Conservation (phyloP, 2,888 invertebrate species). For the Aplocera efformata region DNA sequence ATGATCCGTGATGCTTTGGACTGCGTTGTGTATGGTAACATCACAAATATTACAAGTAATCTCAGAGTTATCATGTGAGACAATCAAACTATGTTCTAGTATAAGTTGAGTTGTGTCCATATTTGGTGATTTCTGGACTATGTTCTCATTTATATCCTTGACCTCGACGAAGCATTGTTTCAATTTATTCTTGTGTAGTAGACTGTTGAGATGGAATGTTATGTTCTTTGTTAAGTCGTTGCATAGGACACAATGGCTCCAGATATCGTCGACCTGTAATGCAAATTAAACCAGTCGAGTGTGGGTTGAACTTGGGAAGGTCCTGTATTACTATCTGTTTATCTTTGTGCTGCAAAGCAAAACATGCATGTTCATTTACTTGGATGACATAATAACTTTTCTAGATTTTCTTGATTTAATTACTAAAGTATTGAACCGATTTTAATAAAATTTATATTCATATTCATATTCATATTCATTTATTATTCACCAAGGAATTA, state of each 20-base stretch:
- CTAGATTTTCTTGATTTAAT: no score
- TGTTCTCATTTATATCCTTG: constrained; percentile 6
- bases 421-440: no score
- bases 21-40: constrained; percentile 6
- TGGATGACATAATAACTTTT: no score
- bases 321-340: no score
- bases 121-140: background rate
- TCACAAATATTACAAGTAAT: constrained; percentile 16
- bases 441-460: no score
- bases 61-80: constrained; percentile 6
- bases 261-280: constrained; percentile 27
- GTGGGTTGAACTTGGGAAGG: background rate
- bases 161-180: constrained; percentile 10
- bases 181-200: constrained; percentile 14
- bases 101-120: constrained; percentile 3
- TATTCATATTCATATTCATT: no score
- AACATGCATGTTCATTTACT: no score
- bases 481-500: no score
- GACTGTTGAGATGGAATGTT: constrained; percentile 20
- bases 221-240: constrained; percentile 24
- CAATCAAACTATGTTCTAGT: constrained; percentile 8
- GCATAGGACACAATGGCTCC: constrained; percentile 33
- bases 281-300: constrained; percentile 1
- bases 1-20: constrained; percentile 6
- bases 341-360: no score